Evolutionary conservation across 2,888 invertebrate species (phyloP).

Genomic region (Glaucopsyche alexis): DNA sequence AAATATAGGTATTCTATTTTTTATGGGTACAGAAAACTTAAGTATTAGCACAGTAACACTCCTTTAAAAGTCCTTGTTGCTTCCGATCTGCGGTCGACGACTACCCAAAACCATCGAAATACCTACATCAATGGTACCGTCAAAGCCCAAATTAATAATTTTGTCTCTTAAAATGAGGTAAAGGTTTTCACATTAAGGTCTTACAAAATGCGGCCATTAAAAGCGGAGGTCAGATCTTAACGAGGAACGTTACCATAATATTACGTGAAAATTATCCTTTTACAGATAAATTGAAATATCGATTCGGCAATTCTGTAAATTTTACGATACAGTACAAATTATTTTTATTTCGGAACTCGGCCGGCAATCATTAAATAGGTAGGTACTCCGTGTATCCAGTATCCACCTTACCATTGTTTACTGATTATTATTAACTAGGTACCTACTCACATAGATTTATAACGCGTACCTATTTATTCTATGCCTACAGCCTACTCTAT

Average conservation of each 20-base stretch:
- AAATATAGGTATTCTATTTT: no score
- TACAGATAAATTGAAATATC: slow-evolving; percentile 22
- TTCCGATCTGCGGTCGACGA: no score
- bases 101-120: neutral
- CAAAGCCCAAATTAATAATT: slow-evolving; percentile 25
- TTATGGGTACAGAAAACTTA: no score
- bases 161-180: slow-evolving; percentile 29
- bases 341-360: slow-evolving; percentile 1
- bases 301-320: slow-evolving; percentile 17
- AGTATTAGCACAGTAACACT: no score
- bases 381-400: no score
- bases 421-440: no score
- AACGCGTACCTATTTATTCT: no score
- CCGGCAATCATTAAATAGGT: neutral
- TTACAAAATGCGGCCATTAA: slow-evolving; percentile 26
- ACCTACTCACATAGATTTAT: no score
- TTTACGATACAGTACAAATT: slow-evolving; percentile 18
- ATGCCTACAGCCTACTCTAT: neutral
- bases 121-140: neutral
- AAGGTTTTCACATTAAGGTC: slow-evolving; percentile 25
- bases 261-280: slow-evolving; percentile 27
- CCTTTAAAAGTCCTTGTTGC: no score
- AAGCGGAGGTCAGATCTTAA: slow-evolving; percentile 27
- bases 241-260: slow-evolving; percentile 24
- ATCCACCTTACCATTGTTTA: neutral